Evolutionary conservation across 53 echinoderm and acorn worm genomes (phyloP), one percentile per base, ranked within the genome.

Genomic region (Patiria pectinifera): DNA sequence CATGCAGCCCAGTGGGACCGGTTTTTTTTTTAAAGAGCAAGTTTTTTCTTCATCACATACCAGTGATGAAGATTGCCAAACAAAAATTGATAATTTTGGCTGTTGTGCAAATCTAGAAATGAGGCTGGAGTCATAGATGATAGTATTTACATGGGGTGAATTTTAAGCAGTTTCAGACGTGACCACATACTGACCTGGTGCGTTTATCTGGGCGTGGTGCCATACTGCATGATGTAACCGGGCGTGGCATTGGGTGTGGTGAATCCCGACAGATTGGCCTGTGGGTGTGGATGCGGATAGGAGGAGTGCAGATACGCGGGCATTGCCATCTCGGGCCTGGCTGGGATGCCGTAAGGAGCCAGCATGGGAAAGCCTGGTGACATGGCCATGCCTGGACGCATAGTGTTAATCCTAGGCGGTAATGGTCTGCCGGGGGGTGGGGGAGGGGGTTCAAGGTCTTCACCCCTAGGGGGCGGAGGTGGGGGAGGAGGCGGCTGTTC

Each of bases 211-310:
- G 91, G 94, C 44, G 91, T 90, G 49, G 80, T 92, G 45, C 94
- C 96, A 87, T 95, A 97, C 95, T 97, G 97, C 97, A 97, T 97
- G 92, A 97, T 93, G 80, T 93, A 97, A 79, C 92, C 92, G n/a
- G 95, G 91, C 62, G 93, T 93, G 74, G 93, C 82, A 78, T 72
- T 88, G 71, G 82, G 71, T 14, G 82, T 71, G 83, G 87, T 87
- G 19, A 82, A 93, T 22, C 87, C 71, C 4, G 93, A 77, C 48
- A 93, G 46, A 11, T 83, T 88, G 7, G 93, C 83, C 83, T 93
- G 93, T 69, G 87, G 82, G 66, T 86, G 92, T 8, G 91, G 84
- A 72, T 92, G 85, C 2, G 87, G 88, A 43, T 90, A 90, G 1
- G 88, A 59, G 14, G 93, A 83, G 83, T 93, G 93, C 13, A 93